Conservation (phyloP, 2,113 vertebrate genomes). For the Bufo bufo region DNA sequence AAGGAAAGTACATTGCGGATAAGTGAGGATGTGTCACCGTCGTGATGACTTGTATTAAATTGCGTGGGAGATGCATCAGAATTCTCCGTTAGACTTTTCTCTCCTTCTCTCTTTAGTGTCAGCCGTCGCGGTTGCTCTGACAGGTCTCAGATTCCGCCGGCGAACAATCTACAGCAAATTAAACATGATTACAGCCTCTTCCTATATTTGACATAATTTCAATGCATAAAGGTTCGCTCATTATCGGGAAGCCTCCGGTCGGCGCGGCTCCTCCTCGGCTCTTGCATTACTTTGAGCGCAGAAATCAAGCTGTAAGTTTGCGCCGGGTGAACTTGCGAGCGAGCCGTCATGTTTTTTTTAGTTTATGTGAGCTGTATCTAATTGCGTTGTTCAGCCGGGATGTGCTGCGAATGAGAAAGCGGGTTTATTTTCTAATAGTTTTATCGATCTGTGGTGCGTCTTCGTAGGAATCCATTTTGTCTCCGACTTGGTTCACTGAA, state of each 20-base stretch:
- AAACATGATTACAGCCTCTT: slow-evolving; percentile 43
- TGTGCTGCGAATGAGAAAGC: slow-evolving; percentile 2
- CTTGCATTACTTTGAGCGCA: background rate
- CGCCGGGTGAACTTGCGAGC: background rate
- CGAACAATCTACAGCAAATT: slow-evolving; percentile 46
- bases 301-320: background rate
- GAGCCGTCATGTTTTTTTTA: slow-evolving; percentile 1
- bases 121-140: slow-evolving; percentile 9
- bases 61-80: slow-evolving; percentile 7
- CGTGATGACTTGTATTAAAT: slow-evolving; percentile 34
- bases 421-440: slow-evolving; percentile 16
- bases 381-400: slow-evolving; percentile 3
- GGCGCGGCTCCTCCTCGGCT: background rate
- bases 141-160: slow-evolving; percentile 2
- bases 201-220: slow-evolving; percentile 27
- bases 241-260: background rate
- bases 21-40: slow-evolving; percentile 37
- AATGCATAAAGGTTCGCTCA: slow-evolving; percentile 45
- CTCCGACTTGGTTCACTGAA: background rate
- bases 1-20: slow-evolving; percentile 5
- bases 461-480: slow-evolving; percentile 37
- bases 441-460: slow-evolving; percentile 13
- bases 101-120: slow-evolving; percentile 32
- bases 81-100: slow-evolving; percentile 18
- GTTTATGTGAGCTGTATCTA: background rate